A percentile compares a stretch with the other conserved stretches of the same genome.
phyloP scores from a whole-genome alignment of 2,888 invertebrate species.

The Erannis defoliaria region DNA sequence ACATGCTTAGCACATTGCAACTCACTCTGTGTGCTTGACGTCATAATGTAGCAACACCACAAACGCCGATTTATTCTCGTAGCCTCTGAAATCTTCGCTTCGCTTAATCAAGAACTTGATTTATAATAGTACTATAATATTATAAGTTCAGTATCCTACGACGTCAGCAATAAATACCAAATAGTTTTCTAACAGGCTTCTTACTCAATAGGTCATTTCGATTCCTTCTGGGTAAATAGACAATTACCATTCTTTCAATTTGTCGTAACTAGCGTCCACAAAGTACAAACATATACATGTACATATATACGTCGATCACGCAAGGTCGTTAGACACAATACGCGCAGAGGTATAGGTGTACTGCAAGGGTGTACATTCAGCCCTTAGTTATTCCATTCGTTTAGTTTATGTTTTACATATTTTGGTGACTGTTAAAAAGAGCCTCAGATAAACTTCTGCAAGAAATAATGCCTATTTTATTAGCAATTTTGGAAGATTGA shows the following conservation, averaged over 20 bases:
- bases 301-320: conserved; percentile 30
- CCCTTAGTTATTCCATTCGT: conserved; percentile 16
- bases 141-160: too few species aligned
- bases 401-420: not conserved
- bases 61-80: too few species aligned
- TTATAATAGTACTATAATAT: not conserved
- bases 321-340: conserved; percentile 34
- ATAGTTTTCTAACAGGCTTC: not conserved
- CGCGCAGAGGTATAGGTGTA: conserved; percentile 34
- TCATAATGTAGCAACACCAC: conserved; percentile 25
- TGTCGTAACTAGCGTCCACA: conserved; percentile 34
- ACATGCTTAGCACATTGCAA: conserved; percentile 41
- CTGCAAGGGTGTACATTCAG: conserved; percentile 28
- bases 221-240: conserved; percentile 17
- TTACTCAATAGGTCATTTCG: not conserved
- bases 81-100: too few species aligned
- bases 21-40: conserved; percentile 33
- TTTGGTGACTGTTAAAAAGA: not conserved
- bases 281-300: conserved; percentile 38
- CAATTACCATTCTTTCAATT: conserved; percentile 28
- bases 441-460: not conserved
- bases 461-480: not conserved
- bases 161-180: too few species aligned
- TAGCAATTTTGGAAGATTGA: not conserved
- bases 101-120: too few species aligned